Base-by-base conservation (phyloP, 2,113 vertebrate species). In the Cranoglanis bouderius region DNA sequence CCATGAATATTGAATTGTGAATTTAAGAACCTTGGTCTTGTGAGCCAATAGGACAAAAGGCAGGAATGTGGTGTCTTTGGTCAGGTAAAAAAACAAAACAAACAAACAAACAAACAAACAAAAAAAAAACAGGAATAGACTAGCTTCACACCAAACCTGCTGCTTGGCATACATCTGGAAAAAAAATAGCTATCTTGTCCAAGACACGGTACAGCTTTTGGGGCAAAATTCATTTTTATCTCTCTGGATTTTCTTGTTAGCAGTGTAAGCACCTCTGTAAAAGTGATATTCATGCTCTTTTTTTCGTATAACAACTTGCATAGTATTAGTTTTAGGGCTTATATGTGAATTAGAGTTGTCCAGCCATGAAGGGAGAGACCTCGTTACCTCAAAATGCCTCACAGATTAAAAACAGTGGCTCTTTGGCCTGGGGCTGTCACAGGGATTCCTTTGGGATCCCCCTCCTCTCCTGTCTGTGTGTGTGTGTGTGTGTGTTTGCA, bases 401-500 rank as follows among this genome's bases (percentile, higher is more conserved):
- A 29, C 19, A 43, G 57, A 38, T 74, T 74, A 59, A 77, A 72
- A 86, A n/a, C 49, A 57, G 21, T 38, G 26, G 10, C 67, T 75
- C 19, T 75, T 1, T 1, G 6, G 32, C 65, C 26, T 82, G 59
- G 38, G 49, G 78, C 13, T 80, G 57, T 49, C 3, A 0, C 9
- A 80, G 26, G 74, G 57, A 21, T 63, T 63, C 38, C 74, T 40
- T 12, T 63, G 16, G 75, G 86, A 81, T 51, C 61, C 16, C 61
- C 46, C 2, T 70, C 43, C 21, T 81, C 13, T 81, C 61, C 19
- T 49, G 10, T 77, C 70, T 59, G 51, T 81, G 26, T 67, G 10
- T 77, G 85, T 59, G 51, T 81, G 26, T 67, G 61, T 84, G 40
- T 70, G 83, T 85, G n/a, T 67, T 67, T 85, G 61, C 21, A 86